Percentiles rank a stretch among this genome's conserved stretches.
These are phyloP conservation scores for Hirundo rustica DNA, from an alignment of 2,797 vertebrate species.

Conservation along the genomic window DNA sequence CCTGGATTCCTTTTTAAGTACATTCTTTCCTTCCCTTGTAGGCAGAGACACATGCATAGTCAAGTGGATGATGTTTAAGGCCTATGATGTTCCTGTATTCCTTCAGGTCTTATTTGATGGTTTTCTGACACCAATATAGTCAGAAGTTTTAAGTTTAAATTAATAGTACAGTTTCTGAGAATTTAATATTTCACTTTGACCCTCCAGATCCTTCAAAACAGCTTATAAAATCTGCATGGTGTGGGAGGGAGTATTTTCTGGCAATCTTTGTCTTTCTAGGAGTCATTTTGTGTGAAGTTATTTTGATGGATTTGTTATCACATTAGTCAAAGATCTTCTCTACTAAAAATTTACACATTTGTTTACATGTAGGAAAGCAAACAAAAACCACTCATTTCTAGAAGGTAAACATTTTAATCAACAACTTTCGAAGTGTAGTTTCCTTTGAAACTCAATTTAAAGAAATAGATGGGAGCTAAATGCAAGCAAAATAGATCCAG, in stretches of 20 bases:
- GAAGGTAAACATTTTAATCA: background rate
- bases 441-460: conserved; percentile 23
- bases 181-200: background rate
- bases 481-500: background rate
- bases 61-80: background rate
- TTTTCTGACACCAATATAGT: background rate
- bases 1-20: background rate
- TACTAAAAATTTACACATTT: background rate
- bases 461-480: background rate
- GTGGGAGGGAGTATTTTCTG: background rate
- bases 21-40: background rate
- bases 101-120: background rate
- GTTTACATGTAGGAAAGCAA: background rate
- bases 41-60: background rate
- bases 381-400: background rate
- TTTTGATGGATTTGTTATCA: background rate
- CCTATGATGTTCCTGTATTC: background rate
- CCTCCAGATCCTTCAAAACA: background rate
- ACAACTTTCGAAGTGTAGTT: background rate
- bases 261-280: background rate
- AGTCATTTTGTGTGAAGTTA: conserved; percentile 1
- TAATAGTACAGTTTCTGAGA: background rate
- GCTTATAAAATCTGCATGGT: background rate
- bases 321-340: background rate
- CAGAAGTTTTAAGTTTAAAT: background rate